A percentile compares a stretch with the other conserved stretches of the same genome.
Conservation (phyloP, 2,113 vertebrate genomes). For the Gobio gobio region DNA sequence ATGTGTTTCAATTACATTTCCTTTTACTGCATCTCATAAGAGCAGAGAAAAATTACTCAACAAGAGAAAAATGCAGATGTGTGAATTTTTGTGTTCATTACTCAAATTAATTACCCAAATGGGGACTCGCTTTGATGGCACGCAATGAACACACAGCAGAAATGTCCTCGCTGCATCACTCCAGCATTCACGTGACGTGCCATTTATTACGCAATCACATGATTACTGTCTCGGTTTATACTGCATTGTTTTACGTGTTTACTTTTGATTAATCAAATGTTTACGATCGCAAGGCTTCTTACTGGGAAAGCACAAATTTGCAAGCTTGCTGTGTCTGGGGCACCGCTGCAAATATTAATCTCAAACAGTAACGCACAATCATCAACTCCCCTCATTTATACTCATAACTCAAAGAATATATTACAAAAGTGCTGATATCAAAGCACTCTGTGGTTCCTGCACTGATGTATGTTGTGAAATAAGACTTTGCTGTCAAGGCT, state of each 20-base stretch:
- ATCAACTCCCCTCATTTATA: constrained; percentile 49
- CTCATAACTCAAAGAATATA: constrained; percentile 42
- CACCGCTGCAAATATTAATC: constrained; percentile 42
- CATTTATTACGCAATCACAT: constrained; percentile 18
- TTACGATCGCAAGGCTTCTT: not conserved
- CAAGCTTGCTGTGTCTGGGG: constrained; percentile 25
- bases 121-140: constrained; percentile 49
- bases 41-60: constrained; percentile 29
- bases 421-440: constrained; percentile 47
- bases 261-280: constrained; percentile 36
- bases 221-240: constrained; percentile 15
- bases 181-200: constrained; percentile 1
- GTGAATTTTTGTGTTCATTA: constrained; percentile 50
- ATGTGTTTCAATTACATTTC: constrained; percentile 45
- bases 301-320: constrained; percentile 24
- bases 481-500: constrained; percentile 37
- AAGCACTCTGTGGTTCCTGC: constrained; percentile 29
- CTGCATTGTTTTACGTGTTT: constrained; percentile 7
- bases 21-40: constrained; percentile 48
- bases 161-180: constrained; percentile 32
- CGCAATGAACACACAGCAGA: constrained; percentile 34
- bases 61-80: constrained; percentile 48
- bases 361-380: constrained; percentile 54
- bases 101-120: constrained; percentile 57
- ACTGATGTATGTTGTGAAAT: constrained; percentile 36